Evolutionary conservation across 2,888 invertebrate species (phyloP), one percentile per base, ranked within the genome.

Genomic region (Petrolisthes manimaculis): DNA sequence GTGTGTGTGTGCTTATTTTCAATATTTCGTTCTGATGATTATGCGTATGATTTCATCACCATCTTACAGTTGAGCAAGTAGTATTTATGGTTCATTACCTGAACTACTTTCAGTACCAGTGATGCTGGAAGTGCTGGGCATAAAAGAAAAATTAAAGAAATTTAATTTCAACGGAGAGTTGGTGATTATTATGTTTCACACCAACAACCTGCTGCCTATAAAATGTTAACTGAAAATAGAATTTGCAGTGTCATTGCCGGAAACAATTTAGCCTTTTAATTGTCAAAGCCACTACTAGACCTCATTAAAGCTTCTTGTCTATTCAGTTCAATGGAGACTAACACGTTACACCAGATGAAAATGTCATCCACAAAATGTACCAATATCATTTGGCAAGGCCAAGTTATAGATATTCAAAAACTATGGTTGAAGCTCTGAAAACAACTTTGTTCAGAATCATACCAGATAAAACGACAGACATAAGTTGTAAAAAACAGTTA

Each of bases 401-500:
- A 56, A 24, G 54, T 24, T 21, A 61, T 61, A 81, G 37, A 37
- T 56, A 56, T 81, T 55, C 81, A 9, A 81, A 81, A 81, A 21
- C 56, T 61, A 14, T 81, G 24, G 67, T 81, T 56, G 81, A 81
- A 81, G 21, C 56, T 61, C 81, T 81, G 56, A 81, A 83, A 18
- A 71, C 56, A 84, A 55, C 53, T 37, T 54, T 24, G 24, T 84
- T 55, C 37, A 84, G 53, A 4, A 55, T 55, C 53, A 84, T 84
- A 74, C 24, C 81, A 54, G 53, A 74, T 61, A 37, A 55, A 83
- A 55, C 77, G 0, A 84, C 84, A 37, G 77, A 84, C 56, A 78
- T 84, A 4, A 77, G 84, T 61, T 56, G 77, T 75, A 79, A 85
- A 61, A 84, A 85, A 37, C 85, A 85, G 53, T 56, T 85, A 37